Base-by-base conservation (phyloP, 1,140 invertebrate genomes). In the Hycleus cichorii region DNA sequence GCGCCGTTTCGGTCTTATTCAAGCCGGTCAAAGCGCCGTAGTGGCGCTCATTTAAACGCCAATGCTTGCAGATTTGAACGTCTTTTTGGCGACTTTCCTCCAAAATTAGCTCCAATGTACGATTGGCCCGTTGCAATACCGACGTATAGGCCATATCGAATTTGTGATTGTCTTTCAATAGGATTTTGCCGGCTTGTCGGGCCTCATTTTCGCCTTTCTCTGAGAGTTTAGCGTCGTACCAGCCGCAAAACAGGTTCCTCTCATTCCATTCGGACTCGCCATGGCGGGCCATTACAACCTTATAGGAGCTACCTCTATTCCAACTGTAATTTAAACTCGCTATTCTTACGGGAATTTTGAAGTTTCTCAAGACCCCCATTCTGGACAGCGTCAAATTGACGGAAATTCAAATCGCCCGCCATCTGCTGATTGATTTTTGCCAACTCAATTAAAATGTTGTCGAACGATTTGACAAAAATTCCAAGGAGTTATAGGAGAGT, bases 261-360 rank as follows among this genome's bases (percentile, higher is more conserved):
- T 84, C 71, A 67, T 89, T 89, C 78, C 83, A 89, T 70, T 83
- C 83, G 67, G 84, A 88, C 71, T 89, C 85, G n/a, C 86, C 85
- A 63, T 88, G 86, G 43, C 86, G 77, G 12, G 88, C 73, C 70
- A 87, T 78, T n/a, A 55, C 53, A 38, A 55, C 42, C 25, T 46
- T 55, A 18, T 47, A 55, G 18, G 18, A 18, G 18, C 18, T 18
- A 18, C 18, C 18, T 18, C 1, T 18, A 18, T 18, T 18, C 18
- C 18, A 18, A 18, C 18, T 18, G 18, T 18, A 18, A 18, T 18
- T 18, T 18, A 18, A 18, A 18, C 18, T 18, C 1, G 2, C 1
- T 18, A 18, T 18, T 18, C 18, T 18, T 18, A 18, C 18, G 2
- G 18, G 18, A 18, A 18, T 18, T 18, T 18, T 18, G 18, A 18